A percentile compares a stretch with the other conserved stretches of the same genome.
Evolutionary conservation across 2,113 vertebrate genomes (phyloP).

Genomic region (Brachionichthys hirsutus): DNA sequence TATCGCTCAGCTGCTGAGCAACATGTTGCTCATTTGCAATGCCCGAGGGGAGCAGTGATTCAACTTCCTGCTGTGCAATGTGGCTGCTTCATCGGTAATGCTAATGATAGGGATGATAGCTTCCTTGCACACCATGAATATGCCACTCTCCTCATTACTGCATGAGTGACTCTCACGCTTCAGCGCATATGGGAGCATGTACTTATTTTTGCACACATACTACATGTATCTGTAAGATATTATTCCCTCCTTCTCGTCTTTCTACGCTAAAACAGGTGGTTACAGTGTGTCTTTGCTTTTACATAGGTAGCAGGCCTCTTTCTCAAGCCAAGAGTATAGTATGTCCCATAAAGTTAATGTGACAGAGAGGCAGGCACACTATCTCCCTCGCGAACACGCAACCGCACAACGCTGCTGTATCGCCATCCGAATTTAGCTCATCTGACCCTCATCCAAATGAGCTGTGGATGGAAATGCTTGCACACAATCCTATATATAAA

Average conservation of each 20-base stretch:
- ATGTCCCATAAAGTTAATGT: constrained; percentile 29
- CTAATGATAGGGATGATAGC: constrained; percentile 70
- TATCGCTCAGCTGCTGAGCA: constrained; percentile 40
- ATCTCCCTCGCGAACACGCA: constrained; percentile 8
- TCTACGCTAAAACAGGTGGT: constrained; percentile 2
- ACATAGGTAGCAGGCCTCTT: constrained; percentile 45
- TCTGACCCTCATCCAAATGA: constrained; percentile 42
- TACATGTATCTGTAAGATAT: constrained; percentile 6
- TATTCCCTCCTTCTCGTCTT: not conserved
- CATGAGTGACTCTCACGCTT: constrained; percentile 28
- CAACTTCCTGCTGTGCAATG: constrained; percentile 37
- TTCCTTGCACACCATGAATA: constrained; percentile 34
- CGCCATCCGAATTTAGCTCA: constrained; percentile 32
- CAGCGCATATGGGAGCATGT: not conserved
- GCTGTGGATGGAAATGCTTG: constrained; percentile 27
- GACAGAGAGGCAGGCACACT: constrained; percentile 34
- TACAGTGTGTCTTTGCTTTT: constrained; percentile 33
- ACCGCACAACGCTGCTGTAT: constrained; percentile 10
- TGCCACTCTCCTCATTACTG: constrained; percentile 32
- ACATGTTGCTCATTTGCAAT: constrained; percentile 57
- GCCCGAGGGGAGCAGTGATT: constrained; percentile 43
- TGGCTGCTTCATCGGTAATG: constrained; percentile 56
- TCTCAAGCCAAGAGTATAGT: constrained; percentile 26
- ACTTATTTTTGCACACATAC: constrained; percentile 31
- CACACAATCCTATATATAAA: constrained; percentile 22